Evolutionary conservation across 1,140 invertebrate species (phyloP).

Genomic region (Armadillidium nasatum): DNA sequence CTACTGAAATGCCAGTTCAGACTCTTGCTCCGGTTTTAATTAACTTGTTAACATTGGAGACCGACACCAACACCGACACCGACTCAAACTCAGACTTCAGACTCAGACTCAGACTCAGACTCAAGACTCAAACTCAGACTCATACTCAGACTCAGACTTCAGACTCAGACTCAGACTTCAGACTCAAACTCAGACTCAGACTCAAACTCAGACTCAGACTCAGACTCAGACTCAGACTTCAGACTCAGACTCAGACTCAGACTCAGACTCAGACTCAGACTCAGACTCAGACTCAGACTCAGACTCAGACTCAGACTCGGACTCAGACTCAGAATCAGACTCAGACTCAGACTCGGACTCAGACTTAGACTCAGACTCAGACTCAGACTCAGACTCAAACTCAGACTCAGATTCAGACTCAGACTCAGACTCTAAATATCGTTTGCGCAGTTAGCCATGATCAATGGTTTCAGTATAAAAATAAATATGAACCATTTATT

Average conservation of each 20-base stretch:
- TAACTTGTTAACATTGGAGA: too few species aligned
- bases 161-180: not conserved
- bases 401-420: not conserved
- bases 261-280: conserved; percentile 8
- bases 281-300: conserved; percentile 3
- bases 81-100: too few species aligned
- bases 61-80: too few species aligned
- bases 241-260: conserved; percentile 8
- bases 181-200: not conserved
- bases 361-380: not conserved
- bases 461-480: too few species aligned
- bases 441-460: too few species aligned
- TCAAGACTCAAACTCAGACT: too few species aligned
- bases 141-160: too few species aligned
- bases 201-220: not conserved
- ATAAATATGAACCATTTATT: too few species aligned
- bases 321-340: too few species aligned
- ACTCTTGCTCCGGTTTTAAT: too few species aligned
- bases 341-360: not conserved
- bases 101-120: too few species aligned
- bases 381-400: not conserved
- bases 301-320: not conserved
- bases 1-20: too few species aligned
- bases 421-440: not conserved
- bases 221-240: not conserved